Conservation (phyloP, 1,140 invertebrate genomes). For the Saccostrea echinata region DNA sequence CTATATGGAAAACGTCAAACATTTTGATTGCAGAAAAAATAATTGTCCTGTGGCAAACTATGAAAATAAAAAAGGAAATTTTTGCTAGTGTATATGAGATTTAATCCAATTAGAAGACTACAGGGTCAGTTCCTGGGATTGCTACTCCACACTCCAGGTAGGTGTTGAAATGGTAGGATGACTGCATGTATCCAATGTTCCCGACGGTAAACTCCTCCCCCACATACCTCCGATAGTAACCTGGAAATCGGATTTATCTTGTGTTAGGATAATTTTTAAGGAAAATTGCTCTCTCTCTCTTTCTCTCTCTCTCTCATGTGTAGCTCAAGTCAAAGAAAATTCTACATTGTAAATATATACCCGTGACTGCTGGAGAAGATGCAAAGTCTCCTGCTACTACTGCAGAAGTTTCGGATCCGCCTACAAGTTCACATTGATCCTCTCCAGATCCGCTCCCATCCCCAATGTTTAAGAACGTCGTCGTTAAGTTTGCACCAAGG, state of each 20-base stretch:
- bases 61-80: no score
- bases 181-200: not conserved
- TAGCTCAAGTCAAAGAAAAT: no score
- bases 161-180: constrained; percentile 8
- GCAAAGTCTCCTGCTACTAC: not conserved
- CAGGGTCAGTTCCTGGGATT: not conserved
- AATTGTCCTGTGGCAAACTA: no score
- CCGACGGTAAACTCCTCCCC: not conserved
- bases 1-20: no score
- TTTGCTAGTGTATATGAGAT: no score
- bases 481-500: not conserved
- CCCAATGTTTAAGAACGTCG: constrained; percentile 6
- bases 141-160: constrained; percentile 9
- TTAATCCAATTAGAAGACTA: not conserved
- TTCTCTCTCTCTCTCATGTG: no score
- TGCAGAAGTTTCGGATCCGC: not conserved
- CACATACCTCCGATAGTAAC: not conserved
- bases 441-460: constrained; percentile 12
- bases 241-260: not conserved
- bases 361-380: not conserved
- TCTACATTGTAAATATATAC: not conserved
- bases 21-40: no score
- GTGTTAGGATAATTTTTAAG: not conserved
- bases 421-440: constrained; percentile 39
- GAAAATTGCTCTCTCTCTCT: not conserved